phyloP scores from a whole-genome alignment of 2,888 invertebrate genomes.

The Parnassius smintheus region DNA sequence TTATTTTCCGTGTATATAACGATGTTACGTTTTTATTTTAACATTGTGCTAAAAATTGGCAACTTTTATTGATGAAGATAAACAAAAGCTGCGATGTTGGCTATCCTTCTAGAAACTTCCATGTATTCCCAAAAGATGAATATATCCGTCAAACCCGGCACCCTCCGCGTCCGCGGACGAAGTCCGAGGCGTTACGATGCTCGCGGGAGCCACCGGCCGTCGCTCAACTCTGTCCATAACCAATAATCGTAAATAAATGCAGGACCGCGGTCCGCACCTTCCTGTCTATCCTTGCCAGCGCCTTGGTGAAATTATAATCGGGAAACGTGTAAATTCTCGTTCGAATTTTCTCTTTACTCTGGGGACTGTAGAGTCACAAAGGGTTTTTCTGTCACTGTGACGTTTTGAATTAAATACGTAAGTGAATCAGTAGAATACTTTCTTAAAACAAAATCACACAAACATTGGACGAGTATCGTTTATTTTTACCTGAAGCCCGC shows the following conservation, averaged over 20 bases:
- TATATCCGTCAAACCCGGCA: slow-evolving; percentile 73
- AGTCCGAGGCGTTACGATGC: slow-evolving; percentile 77
- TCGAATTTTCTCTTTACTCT: slow-evolving; percentile 30
- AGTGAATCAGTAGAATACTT: slow-evolving; percentile 40
- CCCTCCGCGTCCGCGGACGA: slow-evolving; percentile 53
- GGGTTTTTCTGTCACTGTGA: slow-evolving; percentile 11
- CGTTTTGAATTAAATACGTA: background rate
- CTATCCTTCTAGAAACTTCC: slow-evolving; percentile 66
- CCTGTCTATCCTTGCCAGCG: slow-evolving; percentile 26
- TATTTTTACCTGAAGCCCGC: slow-evolving; percentile 78
- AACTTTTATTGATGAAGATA: background rate
- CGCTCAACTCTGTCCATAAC: slow-evolving; percentile 77
- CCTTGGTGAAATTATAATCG: slow-evolving; percentile 44
- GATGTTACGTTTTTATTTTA: no score
- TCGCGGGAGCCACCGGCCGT: slow-evolving; percentile 62
- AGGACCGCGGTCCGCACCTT: slow-evolving; percentile 35
- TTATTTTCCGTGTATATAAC: no score
- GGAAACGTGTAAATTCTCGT: slow-evolving; percentile 30
- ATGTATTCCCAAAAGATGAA: slow-evolving; percentile 68
- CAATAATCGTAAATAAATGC: slow-evolving; percentile 80
- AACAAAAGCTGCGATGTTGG: slow-evolving; percentile 1
- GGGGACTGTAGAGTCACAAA: slow-evolving; percentile 26
- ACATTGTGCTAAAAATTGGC: no score
- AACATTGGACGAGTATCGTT: slow-evolving; percentile 71
- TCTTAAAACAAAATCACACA: slow-evolving; percentile 63